Evolutionary conservation across 2,113 vertebrate species (phyloP), one percentile per base, ranked within the genome.

Genomic region (Rhipidura dahli): DNA sequence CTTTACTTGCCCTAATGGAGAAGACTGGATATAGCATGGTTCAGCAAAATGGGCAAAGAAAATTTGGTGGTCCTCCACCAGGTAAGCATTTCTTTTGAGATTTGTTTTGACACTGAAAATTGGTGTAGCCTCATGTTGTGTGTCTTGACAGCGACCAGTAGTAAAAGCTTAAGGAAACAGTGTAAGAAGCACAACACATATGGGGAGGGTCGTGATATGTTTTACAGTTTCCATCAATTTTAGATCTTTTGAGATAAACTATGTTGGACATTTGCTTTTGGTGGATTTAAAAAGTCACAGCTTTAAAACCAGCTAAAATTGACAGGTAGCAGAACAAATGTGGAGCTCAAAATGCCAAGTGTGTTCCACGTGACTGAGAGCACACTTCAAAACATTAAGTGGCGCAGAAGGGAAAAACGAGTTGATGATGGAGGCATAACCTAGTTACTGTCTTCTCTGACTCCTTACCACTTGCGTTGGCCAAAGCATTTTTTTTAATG

Each of bases 31-130:
- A 99, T 95, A 98, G 81, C 95, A 99, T 99, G 98, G 97, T 99
- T 93, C 99, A 99, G 95, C 99, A 98, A 96, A 99, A 99, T n/a
- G 99, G 99, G 10, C 99, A 99, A 91, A 98, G 99, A 90, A 99
- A 98, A 97, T 99, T 98, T 87, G 99, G 99, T 54, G 99, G 99
- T n/a, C 99, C 99, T 40, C 99, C 99, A 59, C 99, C 99, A 98
- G 99, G 99, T 99, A 79, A 89, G 95, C 2, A 16, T 87, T 90
- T 90, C 15, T 60, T 90, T 83, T 30, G n/a, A 56, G 50, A 45
- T 73, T 31, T 50, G 26, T 45, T 56, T 35, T 24, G 63, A 56
- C 7, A 21, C 27, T 47, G 49, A 47, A 66, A 68, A 35, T 42
- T 33, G 47, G 5, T 35, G 35, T 42, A 60, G 20, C 14, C 12